Base-by-base conservation (phyloP, 2,797 vertebrate species). In the Sebastes kiyomatsui region DNA sequence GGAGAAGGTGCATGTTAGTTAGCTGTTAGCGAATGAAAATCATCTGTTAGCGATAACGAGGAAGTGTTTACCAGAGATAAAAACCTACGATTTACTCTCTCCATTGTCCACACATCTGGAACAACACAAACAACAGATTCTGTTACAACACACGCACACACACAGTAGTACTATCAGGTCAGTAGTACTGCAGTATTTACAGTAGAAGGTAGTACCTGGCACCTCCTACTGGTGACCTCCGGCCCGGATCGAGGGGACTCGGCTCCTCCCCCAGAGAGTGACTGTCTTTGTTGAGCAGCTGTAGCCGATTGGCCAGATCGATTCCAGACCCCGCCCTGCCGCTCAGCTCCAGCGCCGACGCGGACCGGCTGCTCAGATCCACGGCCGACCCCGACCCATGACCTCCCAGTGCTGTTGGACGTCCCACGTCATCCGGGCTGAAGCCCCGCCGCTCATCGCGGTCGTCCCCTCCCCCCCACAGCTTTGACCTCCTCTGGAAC, bases 401-500 rank as follows among this genome's bases (percentile, higher is more conserved):
- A 61, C 92, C 98, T 67, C 97, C 97, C 93, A 99, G 97, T 64
- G 98, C 97, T 75, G 96, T 97, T 27, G 97, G 97, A 72, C 98
- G 97, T 12, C 90, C 96, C 3, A 92, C 95, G 28, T 98, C 97
- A 6, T 92, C 86, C 2, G 91, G 87, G 49, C 87, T 83, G 27
- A 89, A 10, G 14, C 88, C 90, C 6, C 91, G 86, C 4, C 92
- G 78, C 9, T 94, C 93, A 0, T 93, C 89, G 68, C 20, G 97
- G 87, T 96, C 97, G 82, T 98, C 98, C 88, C 98, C 98, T 72
- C 98, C 98, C 56, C 98, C 98, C 98, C 98, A 99, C 90, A 99
- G 96, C 96, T 99, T 99, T 91, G 98, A 99, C 94, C 98, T 96
- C 96, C 98, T 97, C 96, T 99, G 98, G 95, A 99, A 99, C 95